Percentiles rank a stretch among this genome's conserved stretches.
Conservation (phyloP, 2,797 vertebrate genomes). For the Chaunax sp. region DNA sequence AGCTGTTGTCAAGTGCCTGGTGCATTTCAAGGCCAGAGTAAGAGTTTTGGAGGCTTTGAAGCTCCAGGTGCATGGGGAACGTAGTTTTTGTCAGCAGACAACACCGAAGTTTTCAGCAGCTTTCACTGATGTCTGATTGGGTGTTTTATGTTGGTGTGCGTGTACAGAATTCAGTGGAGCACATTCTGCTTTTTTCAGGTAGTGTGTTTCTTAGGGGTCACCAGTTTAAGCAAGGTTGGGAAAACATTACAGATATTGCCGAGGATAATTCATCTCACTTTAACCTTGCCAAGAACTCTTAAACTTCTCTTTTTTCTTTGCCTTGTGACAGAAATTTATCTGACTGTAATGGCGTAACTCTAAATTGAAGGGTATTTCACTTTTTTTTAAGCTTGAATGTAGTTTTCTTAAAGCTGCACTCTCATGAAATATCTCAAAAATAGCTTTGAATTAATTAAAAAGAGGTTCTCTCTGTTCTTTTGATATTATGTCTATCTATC, state of each 20-base stretch:
- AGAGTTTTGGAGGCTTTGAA: conserved; percentile 72
- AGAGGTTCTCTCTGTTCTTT: background rate
- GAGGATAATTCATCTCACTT: conserved; percentile 10
- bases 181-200: conserved; percentile 7
- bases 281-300: conserved; percentile 2
- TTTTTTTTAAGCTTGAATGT: background rate
- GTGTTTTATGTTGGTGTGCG: conserved; percentile 8
- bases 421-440: background rate
- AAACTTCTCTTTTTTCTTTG: background rate
- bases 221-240: conserved; percentile 18
- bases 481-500: background rate
- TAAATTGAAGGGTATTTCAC: background rate
- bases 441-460: background rate
- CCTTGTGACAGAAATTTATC: background rate
- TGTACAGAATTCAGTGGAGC: conserved; percentile 33
- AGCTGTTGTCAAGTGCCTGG: conserved; percentile 80
- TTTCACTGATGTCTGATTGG: conserved; percentile 6
- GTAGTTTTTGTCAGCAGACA: conserved; percentile 5
- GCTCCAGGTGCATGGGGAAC: conserved; percentile 74
- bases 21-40: conserved; percentile 78
- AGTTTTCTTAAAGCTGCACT: background rate
- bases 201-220: background rate
- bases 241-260: conserved; percentile 36
- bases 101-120: conserved; percentile 19
- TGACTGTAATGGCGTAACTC: background rate